Conservation (phyloP, 2,888 invertebrate genomes). For the Eumacrocentrus americanus region DNA sequence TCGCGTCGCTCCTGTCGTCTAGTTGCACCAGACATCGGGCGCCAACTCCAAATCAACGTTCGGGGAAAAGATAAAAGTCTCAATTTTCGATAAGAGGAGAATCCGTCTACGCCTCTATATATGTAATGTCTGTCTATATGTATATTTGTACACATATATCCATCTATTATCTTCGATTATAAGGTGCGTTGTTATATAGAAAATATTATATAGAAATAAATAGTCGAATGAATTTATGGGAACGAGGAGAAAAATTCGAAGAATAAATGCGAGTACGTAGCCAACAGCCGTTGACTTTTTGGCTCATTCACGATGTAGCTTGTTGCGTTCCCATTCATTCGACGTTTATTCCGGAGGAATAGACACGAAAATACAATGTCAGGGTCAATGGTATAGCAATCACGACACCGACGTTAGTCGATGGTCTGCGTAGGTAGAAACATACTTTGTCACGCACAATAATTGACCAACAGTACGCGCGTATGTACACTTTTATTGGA, state of each 20-base stretch:
- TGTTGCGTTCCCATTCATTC: slow-evolving; percentile 53
- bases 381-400: not conserved
- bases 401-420: too few species aligned
- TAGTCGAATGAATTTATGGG: slow-evolving; percentile 16
- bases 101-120: not conserved
- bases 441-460: not conserved
- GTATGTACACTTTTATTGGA: not conserved
- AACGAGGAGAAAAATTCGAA: slow-evolving; percentile 1
- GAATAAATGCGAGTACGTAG: slow-evolving; percentile 12
- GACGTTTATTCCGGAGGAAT: slow-evolving; percentile 32
- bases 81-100: not conserved
- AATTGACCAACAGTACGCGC: not conserved
- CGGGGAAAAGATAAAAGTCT: not conserved
- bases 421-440: not conserved
- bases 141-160: not conserved
- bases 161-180: not conserved
- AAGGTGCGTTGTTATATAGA: too few species aligned
- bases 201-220: slow-evolving; percentile 15
- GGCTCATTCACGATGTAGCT: slow-evolving; percentile 51
- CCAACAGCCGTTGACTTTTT: slow-evolving; percentile 42
- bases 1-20: slow-evolving; percentile 18
- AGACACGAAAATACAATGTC: slow-evolving; percentile 4
- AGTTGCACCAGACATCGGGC: slow-evolving; percentile 26
- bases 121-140: not conserved
- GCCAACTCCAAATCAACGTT: slow-evolving; percentile 30